phyloP scores from a whole-genome alignment of 2,797 vertebrate species.

The Chaetodon trifasciatus region DNA sequence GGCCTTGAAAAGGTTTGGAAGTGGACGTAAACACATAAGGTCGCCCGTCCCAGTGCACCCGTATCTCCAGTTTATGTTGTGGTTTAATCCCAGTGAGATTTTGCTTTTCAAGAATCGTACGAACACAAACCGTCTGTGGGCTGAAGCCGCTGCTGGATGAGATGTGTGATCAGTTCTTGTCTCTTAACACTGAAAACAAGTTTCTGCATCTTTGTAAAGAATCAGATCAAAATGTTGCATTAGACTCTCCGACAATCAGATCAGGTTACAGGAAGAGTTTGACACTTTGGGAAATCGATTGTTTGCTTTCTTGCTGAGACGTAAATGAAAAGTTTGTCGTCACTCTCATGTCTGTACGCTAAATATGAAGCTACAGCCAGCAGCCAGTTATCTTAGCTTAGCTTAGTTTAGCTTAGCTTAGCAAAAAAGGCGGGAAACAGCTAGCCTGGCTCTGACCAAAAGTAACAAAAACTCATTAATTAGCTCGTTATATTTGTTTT shows the following conservation, averaged over 20 bases:
- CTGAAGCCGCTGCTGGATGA: background rate
- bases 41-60: background rate
- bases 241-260: background rate
- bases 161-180: background rate
- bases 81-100: background rate
- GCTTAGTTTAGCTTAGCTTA: background rate
- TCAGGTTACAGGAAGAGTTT: background rate
- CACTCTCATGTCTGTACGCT: background rate
- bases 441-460: background rate
- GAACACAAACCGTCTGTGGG: background rate
- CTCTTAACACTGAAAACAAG: background rate
- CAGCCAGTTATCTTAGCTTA: constrained; percentile 3
- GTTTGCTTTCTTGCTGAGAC: background rate
- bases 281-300: background rate
- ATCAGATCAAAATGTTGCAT: background rate
- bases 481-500: too few relatives aligned
- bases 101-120: background rate
- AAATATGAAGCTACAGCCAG: background rate
- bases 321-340: too few relatives aligned
- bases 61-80: constrained; percentile 3
- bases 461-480: too few relatives aligned
- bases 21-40: background rate
- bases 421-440: background rate
- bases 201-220: background rate
- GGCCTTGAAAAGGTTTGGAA: background rate